phyloP scores from a whole-genome alignment of 2,888 invertebrate species.

The Sisyra terminalis region DNA sequence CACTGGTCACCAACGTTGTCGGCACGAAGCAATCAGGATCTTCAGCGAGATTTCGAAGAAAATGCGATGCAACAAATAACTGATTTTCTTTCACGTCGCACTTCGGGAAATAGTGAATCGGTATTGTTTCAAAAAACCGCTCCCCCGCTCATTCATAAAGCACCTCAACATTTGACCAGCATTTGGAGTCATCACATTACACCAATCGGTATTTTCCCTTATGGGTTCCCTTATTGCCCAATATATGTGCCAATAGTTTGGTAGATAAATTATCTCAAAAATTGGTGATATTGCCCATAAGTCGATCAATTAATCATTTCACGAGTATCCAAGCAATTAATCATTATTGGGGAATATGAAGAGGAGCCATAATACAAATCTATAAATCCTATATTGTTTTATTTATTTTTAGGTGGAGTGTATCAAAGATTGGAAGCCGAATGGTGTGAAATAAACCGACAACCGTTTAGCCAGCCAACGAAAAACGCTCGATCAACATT shows the following conservation, averaged over 20 bases:
- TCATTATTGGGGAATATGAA: too few relatives aligned
- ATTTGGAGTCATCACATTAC: conserved; percentile 23
- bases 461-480: background rate
- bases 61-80: conserved; percentile 52
- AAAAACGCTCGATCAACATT: conserved; percentile 1
- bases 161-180: conserved; percentile 17
- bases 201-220: conserved; percentile 21
- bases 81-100: conserved; percentile 35
- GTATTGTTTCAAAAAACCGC: conserved; percentile 3
- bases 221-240: too few relatives aligned
- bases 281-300: too few relatives aligned
- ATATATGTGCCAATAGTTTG: too few relatives aligned
- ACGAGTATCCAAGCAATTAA: too few relatives aligned
- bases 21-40: conserved; percentile 74
- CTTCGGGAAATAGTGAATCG: conserved; percentile 12
- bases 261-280: too few relatives aligned
- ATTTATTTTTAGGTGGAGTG: conserved; percentile 41
- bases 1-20: conserved; percentile 63
- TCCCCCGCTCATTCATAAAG: conserved; percentile 9
- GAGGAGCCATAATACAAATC: too few relatives aligned
- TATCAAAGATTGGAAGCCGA: conserved; percentile 60
- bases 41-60: conserved; percentile 72
- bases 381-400: conserved; percentile 5
- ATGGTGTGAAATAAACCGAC: conserved; percentile 28
- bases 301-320: too few relatives aligned